These are phyloP conservation scores for Phasianus colchicus DNA, from an alignment of 2,113 vertebrate species.

Conservation along the genomic window DNA sequence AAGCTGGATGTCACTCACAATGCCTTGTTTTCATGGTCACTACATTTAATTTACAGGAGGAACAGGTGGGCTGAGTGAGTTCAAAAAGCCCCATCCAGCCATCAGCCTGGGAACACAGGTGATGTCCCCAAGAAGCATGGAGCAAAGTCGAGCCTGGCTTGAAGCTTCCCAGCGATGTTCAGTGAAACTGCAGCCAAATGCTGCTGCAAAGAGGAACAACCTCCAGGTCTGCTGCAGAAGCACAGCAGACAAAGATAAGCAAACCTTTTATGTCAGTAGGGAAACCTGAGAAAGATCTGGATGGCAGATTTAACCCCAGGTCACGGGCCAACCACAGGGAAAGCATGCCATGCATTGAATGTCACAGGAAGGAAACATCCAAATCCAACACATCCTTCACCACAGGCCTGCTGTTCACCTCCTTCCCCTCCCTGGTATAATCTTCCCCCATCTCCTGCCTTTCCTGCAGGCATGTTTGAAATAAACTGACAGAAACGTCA, in stretches of 20 bases:
- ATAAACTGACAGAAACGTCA: not conserved
- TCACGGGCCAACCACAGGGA: accelerated
- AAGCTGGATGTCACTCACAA: not conserved
- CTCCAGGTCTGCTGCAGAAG: accelerated
- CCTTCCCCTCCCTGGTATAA: not conserved
- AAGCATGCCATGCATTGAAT: accelerated
- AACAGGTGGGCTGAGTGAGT: not conserved
- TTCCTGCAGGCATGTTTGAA: not conserved
- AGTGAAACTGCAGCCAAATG: not conserved
- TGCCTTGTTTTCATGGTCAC: accelerated
- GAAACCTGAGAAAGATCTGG: not conserved
- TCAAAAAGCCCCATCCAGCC: not conserved
- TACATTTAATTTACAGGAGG: not conserved
- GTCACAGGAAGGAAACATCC: not conserved
- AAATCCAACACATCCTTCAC: not conserved
- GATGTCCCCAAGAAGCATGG: accelerated
- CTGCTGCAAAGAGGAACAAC: not conserved
- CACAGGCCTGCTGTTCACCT: not conserved
- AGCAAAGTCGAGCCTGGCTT: accelerated
- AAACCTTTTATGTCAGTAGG: not conserved
- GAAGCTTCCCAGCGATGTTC: not conserved
- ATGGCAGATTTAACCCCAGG: not conserved
- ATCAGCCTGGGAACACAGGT: not conserved
- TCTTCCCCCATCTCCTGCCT: not conserved
- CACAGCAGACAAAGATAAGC: not conserved